Evolutionary conservation across 1,140 invertebrate genomes (phyloP).

Genomic region (Berghia stephanieae): DNA sequence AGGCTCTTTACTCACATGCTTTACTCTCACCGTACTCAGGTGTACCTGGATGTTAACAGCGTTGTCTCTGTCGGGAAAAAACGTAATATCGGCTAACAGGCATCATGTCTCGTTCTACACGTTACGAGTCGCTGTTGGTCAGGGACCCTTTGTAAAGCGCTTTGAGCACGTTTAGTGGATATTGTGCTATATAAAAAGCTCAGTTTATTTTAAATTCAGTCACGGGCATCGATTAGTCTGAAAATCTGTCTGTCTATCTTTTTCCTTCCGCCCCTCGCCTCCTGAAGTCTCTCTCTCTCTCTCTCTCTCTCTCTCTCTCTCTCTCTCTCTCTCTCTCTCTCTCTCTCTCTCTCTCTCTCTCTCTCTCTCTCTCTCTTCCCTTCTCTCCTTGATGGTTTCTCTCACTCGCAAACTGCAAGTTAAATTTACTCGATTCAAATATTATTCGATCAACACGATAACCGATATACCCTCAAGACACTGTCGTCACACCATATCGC

Average conservation of each 20-base stretch:
- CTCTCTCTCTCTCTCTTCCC: neutral
- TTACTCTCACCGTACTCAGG: too few relatives aligned
- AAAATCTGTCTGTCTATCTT: neutral
- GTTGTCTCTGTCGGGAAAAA: too few relatives aligned
- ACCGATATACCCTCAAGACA: neutral
- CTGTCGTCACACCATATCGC: neutral
- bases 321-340: neutral
- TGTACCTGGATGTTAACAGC: too few relatives aligned
- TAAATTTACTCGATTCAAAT: neutral
- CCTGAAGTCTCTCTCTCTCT: neutral
- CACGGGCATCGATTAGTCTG: too few relatives aligned
- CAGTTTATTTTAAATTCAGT: neutral
- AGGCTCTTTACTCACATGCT: too few relatives aligned
- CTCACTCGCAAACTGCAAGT: neutral
- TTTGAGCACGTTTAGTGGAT: too few relatives aligned
- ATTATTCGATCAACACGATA: neutral
- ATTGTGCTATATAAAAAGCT: too few relatives aligned
- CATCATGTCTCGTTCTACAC: too few relatives aligned
- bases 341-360: slow-evolving; percentile 19
- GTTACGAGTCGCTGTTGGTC: too few relatives aligned
- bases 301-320: slow-evolving; percentile 13
- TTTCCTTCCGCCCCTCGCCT: neutral
- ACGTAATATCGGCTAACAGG: too few relatives aligned
- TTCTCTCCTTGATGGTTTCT: neutral
- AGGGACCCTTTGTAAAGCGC: too few relatives aligned